These are phyloP conservation scores for Geothlypis trichas DNA, from an alignment of 2,113 vertebrate genomes.

Conservation along the genomic window DNA sequence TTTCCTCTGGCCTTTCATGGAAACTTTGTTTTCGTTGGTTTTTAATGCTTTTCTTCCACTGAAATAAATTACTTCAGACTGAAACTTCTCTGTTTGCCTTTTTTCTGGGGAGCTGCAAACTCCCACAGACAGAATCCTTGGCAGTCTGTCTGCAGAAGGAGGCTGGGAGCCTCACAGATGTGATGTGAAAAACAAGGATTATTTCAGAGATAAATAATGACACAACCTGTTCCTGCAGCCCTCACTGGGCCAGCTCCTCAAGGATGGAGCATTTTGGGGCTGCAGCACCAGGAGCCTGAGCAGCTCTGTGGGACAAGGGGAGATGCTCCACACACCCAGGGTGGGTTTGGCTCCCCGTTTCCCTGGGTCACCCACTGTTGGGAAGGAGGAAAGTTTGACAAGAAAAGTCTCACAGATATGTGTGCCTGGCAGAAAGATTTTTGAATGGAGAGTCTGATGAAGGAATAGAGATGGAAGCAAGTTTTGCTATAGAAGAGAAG, in stretches of 20 bases:
- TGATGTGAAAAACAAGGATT: conserved; percentile 18
- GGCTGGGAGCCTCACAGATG: conserved; percentile 27
- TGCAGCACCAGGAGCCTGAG: neutral
- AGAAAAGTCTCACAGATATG: too few relatives aligned
- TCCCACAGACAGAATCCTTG: conserved; percentile 36
- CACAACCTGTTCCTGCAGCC: neutral
- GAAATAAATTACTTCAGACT: conserved; percentile 6
- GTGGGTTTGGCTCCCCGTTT: neutral
- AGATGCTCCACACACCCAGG: neutral
- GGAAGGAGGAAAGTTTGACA: too few relatives aligned
- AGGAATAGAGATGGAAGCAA: too few relatives aligned
- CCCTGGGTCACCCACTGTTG: fast-evolving
- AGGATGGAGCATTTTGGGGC: neutral
- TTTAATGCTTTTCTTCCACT: neutral
- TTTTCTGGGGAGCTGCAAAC: conserved; percentile 15
- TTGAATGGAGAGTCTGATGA: too few relatives aligned
- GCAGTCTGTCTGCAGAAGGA: neutral
- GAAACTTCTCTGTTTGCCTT: conserved; percentile 17
- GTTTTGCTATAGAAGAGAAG: too few relatives aligned
- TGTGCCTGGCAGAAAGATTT: too few relatives aligned
- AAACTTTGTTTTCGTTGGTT: neutral
- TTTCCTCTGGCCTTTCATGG: neutral
- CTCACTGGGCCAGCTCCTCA: neutral
- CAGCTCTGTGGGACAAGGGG: neutral
- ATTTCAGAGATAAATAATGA: conserved; percentile 4